Percentiles rank a stretch among this genome's conserved stretches.
Evolutionary conservation across 2,797 vertebrate species (phyloP).

Genomic region (Anguilla obscura): DNA sequence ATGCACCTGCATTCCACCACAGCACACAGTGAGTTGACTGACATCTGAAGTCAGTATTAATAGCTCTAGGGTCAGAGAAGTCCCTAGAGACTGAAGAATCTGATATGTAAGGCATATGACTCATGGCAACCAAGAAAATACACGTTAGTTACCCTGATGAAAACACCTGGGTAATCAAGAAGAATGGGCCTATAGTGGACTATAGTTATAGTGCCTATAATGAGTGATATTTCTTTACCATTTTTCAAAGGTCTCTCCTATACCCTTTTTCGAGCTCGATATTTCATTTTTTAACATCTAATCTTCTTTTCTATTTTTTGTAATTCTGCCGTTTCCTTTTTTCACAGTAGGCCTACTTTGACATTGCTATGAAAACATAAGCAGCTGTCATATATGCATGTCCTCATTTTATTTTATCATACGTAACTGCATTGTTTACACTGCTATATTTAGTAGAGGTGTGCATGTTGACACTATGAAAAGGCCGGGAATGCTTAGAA

Average conservation of each 20-base stretch:
- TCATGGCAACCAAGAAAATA: constrained; percentile 65
- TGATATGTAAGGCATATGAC: constrained; percentile 4
- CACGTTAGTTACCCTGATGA: constrained; percentile 66
- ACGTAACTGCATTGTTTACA: not conserved
- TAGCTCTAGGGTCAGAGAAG: constrained; percentile 47
- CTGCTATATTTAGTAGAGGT: not conserved
- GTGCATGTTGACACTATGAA: not conserved
- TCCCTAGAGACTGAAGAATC: not conserved
- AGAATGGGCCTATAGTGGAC: not conserved
- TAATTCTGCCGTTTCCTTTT: not conserved
- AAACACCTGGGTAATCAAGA: constrained; percentile 41
- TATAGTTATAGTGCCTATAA: not conserved
- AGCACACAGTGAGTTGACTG: constrained; percentile 54
- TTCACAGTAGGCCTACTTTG: not conserved
- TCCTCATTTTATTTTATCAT: not conserved
- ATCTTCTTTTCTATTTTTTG: not conserved
- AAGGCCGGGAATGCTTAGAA: not conserved
- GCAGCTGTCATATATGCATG: not conserved
- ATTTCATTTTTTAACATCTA: no score
- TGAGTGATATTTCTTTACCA: not conserved
- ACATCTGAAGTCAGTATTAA: constrained; percentile 41
- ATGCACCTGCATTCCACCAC: constrained; percentile 65
- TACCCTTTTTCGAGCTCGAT: not conserved
- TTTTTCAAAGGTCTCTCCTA: not conserved
- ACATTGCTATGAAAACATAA: not conserved